These are phyloP conservation scores for Tryphoninae sp. DNA, from an alignment of 2,888 invertebrate genomes.

Conservation along the genomic window DNA sequence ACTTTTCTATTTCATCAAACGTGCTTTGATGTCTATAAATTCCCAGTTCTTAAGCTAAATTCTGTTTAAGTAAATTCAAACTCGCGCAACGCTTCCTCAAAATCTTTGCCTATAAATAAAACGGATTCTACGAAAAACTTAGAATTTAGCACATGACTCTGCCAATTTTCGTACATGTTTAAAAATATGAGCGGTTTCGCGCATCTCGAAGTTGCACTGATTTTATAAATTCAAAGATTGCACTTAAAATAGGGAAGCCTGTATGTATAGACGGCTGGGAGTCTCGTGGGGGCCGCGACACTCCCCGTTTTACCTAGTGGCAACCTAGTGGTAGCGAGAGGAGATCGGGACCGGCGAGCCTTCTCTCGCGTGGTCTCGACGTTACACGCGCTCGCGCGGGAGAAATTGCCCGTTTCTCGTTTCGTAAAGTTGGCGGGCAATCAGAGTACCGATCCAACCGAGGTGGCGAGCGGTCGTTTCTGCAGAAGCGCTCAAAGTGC, in stretches of 20 bases:
- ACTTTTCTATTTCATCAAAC: no score
- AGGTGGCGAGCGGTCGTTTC: constrained; percentile 65
- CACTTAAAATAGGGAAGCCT: constrained; percentile 16
- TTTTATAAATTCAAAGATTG: neutral
- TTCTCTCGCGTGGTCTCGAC: constrained; percentile 31
- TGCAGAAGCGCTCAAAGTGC: constrained; percentile 43
- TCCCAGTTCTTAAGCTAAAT: no score
- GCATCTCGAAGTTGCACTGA: no score
- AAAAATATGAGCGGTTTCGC: no score
- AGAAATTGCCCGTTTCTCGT: constrained; percentile 68
- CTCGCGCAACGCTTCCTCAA: no score
- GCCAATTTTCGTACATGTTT: no score
- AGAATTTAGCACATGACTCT: no score
- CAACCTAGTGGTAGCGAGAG: constrained; percentile 48
- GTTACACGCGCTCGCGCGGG: constrained; percentile 61
- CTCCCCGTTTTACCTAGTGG: constrained; percentile 63
- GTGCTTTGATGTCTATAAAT: no score
- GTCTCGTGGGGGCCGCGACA: constrained; percentile 62
- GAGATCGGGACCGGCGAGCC: constrained; percentile 48
- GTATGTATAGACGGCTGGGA: constrained; percentile 29
- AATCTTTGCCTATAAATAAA: no score
- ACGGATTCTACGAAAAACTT: no score
- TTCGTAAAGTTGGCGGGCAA: constrained; percentile 64
- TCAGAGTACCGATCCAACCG: constrained; percentile 67
- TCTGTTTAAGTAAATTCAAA: no score